These are phyloP conservation scores for Enteromius unitaeniatus DNA, from an alignment of 2,797 vertebrate species.

Conservation along the genomic window DNA sequence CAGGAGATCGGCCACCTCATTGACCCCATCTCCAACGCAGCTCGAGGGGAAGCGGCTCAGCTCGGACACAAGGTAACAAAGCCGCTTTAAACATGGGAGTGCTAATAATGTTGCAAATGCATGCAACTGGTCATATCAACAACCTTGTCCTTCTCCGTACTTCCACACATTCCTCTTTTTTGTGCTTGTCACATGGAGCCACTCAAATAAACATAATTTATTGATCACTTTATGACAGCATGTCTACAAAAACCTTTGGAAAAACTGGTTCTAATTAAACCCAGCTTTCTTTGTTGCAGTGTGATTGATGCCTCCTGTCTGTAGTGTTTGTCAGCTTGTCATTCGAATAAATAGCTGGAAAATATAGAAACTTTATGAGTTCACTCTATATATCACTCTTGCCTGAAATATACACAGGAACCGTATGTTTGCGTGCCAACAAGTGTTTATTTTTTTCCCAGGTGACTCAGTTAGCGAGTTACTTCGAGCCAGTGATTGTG, in stretches of 20 bases:
- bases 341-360: not conserved
- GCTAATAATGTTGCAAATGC: not conserved
- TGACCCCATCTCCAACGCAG: conserved; percentile 92
- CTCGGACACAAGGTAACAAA: conserved; percentile 93
- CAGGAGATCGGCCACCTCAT: conserved; percentile 98
- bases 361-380: not conserved
- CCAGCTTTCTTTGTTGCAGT: not conserved
- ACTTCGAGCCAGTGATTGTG: conserved; percentile 93
- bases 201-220: not conserved
- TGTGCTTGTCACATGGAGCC: not conserved
- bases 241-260: not conserved
- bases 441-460: conserved; percentile 61
- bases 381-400: conserved; percentile 8
- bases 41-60: conserved; percentile 94
- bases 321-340: not conserved
- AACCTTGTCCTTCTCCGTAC: not conserved
- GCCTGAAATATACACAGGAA: conserved; percentile 39
- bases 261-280: not conserved
- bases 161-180: not conserved
- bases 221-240: not conserved
- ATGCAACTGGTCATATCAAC: not conserved
- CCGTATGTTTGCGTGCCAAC: not conserved
- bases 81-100: not conserved
- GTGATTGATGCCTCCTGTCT: not conserved
- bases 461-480: conserved; percentile 95